Evolutionary conservation across 2,888 invertebrate species (phyloP).

Genomic region (Drosophila histrio): DNA sequence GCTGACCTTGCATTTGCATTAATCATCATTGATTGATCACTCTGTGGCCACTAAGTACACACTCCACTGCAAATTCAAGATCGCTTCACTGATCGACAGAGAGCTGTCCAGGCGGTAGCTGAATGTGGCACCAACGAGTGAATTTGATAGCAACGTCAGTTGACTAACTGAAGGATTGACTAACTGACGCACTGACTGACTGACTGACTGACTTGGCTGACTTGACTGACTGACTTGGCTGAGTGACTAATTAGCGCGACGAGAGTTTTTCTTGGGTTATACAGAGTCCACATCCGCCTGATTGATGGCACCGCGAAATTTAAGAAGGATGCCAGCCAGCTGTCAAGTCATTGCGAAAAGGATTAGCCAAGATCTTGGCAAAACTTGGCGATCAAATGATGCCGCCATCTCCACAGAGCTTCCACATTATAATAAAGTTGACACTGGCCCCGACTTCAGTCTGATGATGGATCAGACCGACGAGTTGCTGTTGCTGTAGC

Average conservation of each 20-base stretch:
- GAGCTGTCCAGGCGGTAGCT: constrained; percentile 11
- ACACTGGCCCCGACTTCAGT: constrained; percentile 62
- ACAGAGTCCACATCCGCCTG: constrained; percentile 67
- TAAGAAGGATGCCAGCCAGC: constrained; percentile 83
- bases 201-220: constrained; percentile 22
- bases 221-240: constrained; percentile 65
- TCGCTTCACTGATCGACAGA: constrained; percentile 52
- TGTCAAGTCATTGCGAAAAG: constrained; percentile 83
- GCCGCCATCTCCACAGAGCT: constrained; percentile 69
- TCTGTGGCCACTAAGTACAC: constrained; percentile 68
- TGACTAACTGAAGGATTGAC: constrained; percentile 17
- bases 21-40: constrained; percentile 81
- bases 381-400: constrained; percentile 78
- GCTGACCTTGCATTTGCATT: constrained; percentile 81
- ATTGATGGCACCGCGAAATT: constrained; percentile 84
- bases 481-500: background rate
- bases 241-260: constrained; percentile 80
- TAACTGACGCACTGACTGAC: constrained; percentile 9
- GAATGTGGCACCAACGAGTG: constrained; percentile 50
- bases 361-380: constrained; percentile 70
- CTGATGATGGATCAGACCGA: constrained; percentile 78
- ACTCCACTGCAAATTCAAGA: constrained; percentile 27
- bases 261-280: constrained; percentile 24
- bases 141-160: constrained; percentile 8
- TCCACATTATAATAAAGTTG: constrained; percentile 77